Conservation (phyloP, 2,888 invertebrate genomes). For the Rhogogaster chlorosoma region DNA sequence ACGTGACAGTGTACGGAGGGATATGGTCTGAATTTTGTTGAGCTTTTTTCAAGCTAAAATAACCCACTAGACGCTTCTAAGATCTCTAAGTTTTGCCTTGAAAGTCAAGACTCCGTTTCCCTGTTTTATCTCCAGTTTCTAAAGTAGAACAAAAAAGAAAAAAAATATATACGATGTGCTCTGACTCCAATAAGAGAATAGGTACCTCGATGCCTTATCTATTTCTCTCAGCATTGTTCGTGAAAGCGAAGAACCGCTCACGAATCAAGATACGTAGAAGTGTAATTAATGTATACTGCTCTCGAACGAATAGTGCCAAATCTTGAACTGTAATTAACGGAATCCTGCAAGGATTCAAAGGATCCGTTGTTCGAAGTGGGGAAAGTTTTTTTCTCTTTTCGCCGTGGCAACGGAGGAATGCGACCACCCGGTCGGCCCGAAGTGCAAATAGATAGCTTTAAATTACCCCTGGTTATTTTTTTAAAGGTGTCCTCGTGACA, state of each 20-base stretch:
- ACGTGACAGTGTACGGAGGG: not conserved
- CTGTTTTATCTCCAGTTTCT: not conserved
- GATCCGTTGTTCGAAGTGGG: not conserved
- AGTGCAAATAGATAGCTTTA: slow-evolving; percentile 46
- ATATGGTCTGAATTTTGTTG: not conserved
- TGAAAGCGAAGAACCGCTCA: not conserved
- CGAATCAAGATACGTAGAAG: not conserved
- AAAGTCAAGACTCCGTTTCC: not conserved
- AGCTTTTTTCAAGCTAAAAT: not conserved
- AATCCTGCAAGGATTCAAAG: not conserved
- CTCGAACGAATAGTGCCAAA: not conserved
- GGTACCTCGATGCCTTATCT: not conserved
- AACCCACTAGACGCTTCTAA: not conserved
- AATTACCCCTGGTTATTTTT: slow-evolving; percentile 37
- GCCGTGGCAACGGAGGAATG: not conserved
- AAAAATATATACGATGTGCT: not conserved
- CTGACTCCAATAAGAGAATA: not conserved
- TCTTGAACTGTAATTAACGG: slow-evolving; percentile 2
- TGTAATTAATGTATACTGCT: not conserved
- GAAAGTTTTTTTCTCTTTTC: not conserved
- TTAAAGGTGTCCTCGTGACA: slow-evolving; percentile 29
- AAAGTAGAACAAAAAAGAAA: not conserved
- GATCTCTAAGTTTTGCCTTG: not conserved
- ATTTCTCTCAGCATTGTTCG: slow-evolving; percentile 2
- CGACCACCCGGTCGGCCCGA: slow-evolving; percentile 22